Evolutionary conservation across 2,797 vertebrate genomes (phyloP).

Genomic region (Helostoma temminkii): DNA sequence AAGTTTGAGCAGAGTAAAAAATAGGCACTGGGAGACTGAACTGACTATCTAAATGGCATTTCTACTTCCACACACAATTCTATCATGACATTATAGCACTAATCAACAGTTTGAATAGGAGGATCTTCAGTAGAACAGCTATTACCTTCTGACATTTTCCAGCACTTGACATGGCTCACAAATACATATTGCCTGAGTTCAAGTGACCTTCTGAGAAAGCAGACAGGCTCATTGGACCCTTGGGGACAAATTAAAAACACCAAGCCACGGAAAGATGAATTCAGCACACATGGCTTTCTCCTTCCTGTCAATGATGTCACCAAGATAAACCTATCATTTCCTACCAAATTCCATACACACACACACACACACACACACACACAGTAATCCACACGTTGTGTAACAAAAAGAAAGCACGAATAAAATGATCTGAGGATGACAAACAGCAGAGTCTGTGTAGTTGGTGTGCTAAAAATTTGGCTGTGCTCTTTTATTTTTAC

Average conservation of each 20-base stretch:
- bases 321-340: conserved; percentile 41
- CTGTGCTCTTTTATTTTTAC: no score
- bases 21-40: neutral
- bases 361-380: conserved; percentile 1
- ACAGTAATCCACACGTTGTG: conserved; percentile 7
- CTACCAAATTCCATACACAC: conserved; percentile 13
- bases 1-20: conserved; percentile 34
- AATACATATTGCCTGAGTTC: conserved; percentile 62
- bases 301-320: conserved; percentile 59
- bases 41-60: no score
- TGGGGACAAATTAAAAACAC: conserved; percentile 65
- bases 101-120: conserved; percentile 40
- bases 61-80: conserved; percentile 34
- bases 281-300: conserved; percentile 53
- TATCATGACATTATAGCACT: conserved; percentile 34
- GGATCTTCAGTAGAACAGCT: conserved; percentile 37
- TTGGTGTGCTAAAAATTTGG: neutral
- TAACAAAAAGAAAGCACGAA: conserved; percentile 7
- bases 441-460: conserved; percentile 12
- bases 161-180: conserved; percentile 70
- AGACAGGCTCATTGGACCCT: conserved; percentile 62
- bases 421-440: conserved; percentile 9
- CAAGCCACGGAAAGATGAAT: conserved; percentile 60
- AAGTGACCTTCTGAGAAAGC: conserved; percentile 70
- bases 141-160: conserved; percentile 46